phyloP scores from a whole-genome alignment of 1,140 invertebrate genomes.

The Drosophila parabipectinata region DNA sequence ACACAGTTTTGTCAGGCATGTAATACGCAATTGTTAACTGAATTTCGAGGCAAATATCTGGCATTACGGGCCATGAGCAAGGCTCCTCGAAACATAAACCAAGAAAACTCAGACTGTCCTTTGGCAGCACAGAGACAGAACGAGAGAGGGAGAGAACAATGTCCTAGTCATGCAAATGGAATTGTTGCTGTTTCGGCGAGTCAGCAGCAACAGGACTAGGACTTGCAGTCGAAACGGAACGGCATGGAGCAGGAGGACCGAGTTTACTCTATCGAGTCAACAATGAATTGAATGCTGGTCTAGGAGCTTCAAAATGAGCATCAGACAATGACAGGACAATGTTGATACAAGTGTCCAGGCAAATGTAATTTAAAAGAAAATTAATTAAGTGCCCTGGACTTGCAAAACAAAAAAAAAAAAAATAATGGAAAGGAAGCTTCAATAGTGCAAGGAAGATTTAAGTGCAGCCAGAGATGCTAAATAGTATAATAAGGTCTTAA shows the following conservation, averaged over 20 bases:
- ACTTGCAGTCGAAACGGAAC: slow-evolving; percentile 5
- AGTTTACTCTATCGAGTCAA: slow-evolving; percentile 67
- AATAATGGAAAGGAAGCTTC: slow-evolving; percentile 1
- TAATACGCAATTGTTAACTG: slow-evolving; percentile 49
- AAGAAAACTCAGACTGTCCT: slow-evolving; percentile 33
- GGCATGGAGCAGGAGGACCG: slow-evolving; percentile 15
- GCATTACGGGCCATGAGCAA: slow-evolving; percentile 26
- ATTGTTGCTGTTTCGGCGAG: slow-evolving; percentile 32
- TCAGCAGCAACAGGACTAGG: slow-evolving; percentile 21
- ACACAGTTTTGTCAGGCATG: slow-evolving; percentile 32
- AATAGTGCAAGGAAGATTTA: not conserved
- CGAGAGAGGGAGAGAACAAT: slow-evolving; percentile 15
- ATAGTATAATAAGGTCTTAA: not conserved
- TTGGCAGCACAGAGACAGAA: not conserved
- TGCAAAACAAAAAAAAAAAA: slow-evolving; percentile 10
- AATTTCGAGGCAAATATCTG: slow-evolving; percentile 38
- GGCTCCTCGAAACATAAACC: slow-evolving; percentile 20
- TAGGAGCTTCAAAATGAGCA: slow-evolving; percentile 53
- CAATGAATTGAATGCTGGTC: slow-evolving; percentile 69
- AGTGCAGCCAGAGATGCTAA: not conserved
- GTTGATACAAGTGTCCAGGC: slow-evolving; percentile 66
- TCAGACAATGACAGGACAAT: slow-evolving; percentile 32
- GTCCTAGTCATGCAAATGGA: slow-evolving; percentile 25
- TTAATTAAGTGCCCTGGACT: slow-evolving; percentile 64
- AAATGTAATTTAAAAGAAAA: slow-evolving; percentile 72